Evolutionary conservation across 92 coral and sea anemone genomes (phyloP).

Genomic region (Palythoa grandiflora): DNA sequence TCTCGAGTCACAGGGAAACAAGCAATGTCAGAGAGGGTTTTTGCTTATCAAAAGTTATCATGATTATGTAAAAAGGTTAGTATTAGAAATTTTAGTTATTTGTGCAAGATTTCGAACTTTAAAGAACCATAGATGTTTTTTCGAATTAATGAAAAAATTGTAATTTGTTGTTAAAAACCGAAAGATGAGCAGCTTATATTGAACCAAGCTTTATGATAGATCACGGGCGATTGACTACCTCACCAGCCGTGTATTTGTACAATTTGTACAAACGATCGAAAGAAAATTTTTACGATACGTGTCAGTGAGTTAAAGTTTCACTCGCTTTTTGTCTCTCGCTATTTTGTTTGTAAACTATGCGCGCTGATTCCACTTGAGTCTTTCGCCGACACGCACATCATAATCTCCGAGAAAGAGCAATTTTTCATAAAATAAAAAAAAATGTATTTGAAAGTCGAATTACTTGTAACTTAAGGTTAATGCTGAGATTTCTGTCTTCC

Average conservation of each 20-base stretch:
- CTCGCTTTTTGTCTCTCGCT: neutral
- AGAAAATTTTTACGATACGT: neutral
- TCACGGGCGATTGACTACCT: conserved; percentile 24
- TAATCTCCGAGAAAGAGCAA: too few species aligned
- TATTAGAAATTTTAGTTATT: neutral
- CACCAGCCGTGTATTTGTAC: conserved; percentile 2
- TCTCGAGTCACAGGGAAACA: neutral
- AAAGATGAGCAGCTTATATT: neutral
- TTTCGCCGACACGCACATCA: neutral
- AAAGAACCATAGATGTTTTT: neutral
- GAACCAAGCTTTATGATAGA: neutral
- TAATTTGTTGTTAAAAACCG: neutral
- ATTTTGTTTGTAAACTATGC: neutral
- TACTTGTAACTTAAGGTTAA: too few species aligned
- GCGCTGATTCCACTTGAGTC: neutral
- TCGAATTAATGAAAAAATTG: neutral
- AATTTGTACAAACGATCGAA: neutral
- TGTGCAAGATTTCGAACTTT: neutral
- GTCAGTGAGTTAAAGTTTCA: neutral
- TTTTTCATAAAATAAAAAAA: too few species aligned
- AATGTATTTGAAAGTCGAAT: too few species aligned
- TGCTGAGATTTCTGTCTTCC: too few species aligned
- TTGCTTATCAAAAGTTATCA: neutral
- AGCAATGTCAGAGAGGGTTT: neutral
- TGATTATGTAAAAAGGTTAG: neutral